These are phyloP conservation scores for Phyllotis vaccarum DNA, from an alignment of 2,797 vertebrate genomes.

Conservation along the genomic window DNA sequence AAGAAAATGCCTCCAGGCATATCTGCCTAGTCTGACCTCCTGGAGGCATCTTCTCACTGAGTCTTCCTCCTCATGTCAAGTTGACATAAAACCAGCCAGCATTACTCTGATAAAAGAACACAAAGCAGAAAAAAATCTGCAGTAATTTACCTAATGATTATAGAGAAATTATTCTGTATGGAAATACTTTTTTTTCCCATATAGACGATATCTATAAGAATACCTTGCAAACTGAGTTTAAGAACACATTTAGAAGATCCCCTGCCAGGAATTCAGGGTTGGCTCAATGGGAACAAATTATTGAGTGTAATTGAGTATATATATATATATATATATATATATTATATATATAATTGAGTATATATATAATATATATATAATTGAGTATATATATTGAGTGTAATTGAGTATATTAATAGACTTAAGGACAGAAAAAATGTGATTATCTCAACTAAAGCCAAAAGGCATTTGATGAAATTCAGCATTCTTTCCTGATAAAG, in stretches of 20 bases:
- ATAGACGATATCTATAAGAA: neutral
- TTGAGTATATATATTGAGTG: no score
- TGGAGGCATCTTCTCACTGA: neutral
- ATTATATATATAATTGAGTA: no score
- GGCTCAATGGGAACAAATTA: neutral
- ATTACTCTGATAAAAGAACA: neutral
- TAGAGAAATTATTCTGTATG: no score
- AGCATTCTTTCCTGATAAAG: neutral
- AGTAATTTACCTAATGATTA: neutral
- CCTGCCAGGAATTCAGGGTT: neutral
- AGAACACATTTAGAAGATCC: neutral
- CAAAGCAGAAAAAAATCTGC: neutral
- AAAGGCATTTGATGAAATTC: neutral
- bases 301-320: no score
- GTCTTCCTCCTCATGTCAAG: neutral
- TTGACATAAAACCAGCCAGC: neutral
- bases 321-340: no score
- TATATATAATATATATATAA: no score
- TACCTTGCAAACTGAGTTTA: neutral
- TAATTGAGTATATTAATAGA: neutral
- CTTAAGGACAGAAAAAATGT: neutral
- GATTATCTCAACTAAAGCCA: neutral
- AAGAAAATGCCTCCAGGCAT: neutral
- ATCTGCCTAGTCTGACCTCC: neutral
- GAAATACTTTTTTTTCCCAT: no score